Evolutionary conservation across 2,888 invertebrate genomes (phyloP), one percentile per base, ranked within the genome.

Genomic region (Caenorhabditis virilis): DNA sequence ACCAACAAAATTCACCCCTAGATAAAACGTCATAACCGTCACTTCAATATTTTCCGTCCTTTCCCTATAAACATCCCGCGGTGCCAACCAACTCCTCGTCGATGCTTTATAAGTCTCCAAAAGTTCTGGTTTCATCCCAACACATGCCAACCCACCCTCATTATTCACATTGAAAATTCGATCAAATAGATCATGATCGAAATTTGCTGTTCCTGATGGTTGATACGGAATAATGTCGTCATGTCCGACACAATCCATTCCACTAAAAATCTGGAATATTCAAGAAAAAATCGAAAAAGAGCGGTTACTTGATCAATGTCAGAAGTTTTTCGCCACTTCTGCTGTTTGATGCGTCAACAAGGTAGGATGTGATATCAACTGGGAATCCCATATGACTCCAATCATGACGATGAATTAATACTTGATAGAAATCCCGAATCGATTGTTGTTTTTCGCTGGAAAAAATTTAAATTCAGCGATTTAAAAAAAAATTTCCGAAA

Each of bases 311-410:
- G 54, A 75, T 75, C 13, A 69, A 42, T 0, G 75, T 69, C 26
- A 75, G 38, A 25, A 69, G 42, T 39, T 69, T 75, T 52, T 71
- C 71, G 18, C 72, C 73, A 38, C 60, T 51, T 26, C 61, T 35
- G 20, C 47, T 54, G 16, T 42, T 53, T 3, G 55, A 49, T n/a
- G 65, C 64, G 33, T 82, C 78, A 7, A 69, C 63, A 33, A 82
- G 56, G 50, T 80, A 82, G 3, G 72, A 68, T 7, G 82, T 82
- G 51, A 79, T 60, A 57, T 82, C 79, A 18, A 74, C 64, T 7
- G 77, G 95, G n/a, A 95, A 94, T 88, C 93, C 92, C 87, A 97
- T 95, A 84, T 90, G 92, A 7, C 95, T 93, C 83, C 93, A 94
- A 87, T 98, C 97, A 83, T 95, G 88, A 63, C 93, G 91, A 85